Percentiles rank a stretch among this genome's conserved stretches.
These are phyloP conservation scores for Dipodomys spectabilis DNA, from an alignment of 2,113 vertebrate genomes.

Conservation along the genomic window DNA sequence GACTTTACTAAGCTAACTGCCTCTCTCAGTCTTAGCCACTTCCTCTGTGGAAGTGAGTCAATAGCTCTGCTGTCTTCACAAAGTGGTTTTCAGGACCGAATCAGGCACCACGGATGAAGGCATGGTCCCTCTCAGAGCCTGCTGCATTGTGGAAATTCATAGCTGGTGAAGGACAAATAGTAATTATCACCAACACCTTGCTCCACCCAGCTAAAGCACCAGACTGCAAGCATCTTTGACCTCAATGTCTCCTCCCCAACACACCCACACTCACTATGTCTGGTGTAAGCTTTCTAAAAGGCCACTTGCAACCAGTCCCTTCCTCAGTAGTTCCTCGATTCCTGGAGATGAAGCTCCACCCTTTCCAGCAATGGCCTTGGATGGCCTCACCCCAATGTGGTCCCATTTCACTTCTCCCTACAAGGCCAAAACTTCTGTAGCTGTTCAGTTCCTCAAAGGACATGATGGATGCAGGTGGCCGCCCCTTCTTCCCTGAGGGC, in stretches of 20 bases:
- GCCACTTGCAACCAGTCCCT: neutral
- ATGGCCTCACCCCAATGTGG: rapidly evolving
- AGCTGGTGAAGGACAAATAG: neutral
- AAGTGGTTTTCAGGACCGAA: rapidly evolving
- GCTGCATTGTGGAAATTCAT: neutral
- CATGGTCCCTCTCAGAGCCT: neutral
- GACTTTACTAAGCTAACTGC: neutral
- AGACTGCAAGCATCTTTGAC: too few relatives aligned
- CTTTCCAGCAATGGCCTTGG: neutral
- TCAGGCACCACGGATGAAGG: neutral
- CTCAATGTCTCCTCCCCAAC: neutral
- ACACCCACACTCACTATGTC: neutral
- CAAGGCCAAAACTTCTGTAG: rapidly evolving
- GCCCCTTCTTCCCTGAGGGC: neutral
- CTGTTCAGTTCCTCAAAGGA: neutral
- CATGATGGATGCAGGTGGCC: too few relatives aligned
- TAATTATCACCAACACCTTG: rapidly evolving
- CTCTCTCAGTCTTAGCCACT: neutral
- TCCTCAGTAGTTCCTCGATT: neutral
- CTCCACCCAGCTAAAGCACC: neutral
- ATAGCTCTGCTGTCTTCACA: neutral
- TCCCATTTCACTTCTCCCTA: neutral
- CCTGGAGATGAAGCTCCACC: neutral
- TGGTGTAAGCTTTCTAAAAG: neutral
- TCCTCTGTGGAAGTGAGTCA: neutral